A percentile compares a stretch with the other conserved stretches of the same genome.
phyloP scores from a whole-genome alignment of 2,113 vertebrate genomes.

The Trematomus loennbergii region DNA sequence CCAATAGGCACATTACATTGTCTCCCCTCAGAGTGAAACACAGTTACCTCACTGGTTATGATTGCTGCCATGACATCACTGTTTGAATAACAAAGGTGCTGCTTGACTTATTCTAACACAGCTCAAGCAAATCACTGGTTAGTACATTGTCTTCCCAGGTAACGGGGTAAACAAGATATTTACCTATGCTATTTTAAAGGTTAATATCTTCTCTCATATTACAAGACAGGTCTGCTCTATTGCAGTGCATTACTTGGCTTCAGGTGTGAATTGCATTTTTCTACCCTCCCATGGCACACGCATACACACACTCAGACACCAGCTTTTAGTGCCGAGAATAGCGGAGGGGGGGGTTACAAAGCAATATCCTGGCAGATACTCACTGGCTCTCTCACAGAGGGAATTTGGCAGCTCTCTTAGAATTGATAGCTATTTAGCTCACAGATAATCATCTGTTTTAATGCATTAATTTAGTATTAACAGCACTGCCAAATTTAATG shows the following conservation, averaged over 20 bases:
- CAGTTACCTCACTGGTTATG: constrained; percentile 76
- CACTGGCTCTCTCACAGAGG: constrained; percentile 75
- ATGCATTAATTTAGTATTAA: constrained; percentile 87
- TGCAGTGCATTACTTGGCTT: constrained; percentile 37
- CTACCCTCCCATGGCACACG: constrained; percentile 18
- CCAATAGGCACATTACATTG: constrained; percentile 66
- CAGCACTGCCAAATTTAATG: constrained; percentile 84
- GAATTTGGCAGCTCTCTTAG: constrained; percentile 82
- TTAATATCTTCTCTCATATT: constrained; percentile 17
- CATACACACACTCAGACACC: constrained; percentile 32
- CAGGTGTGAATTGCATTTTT: constrained; percentile 47
- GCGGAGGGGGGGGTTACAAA: constrained; percentile 75
- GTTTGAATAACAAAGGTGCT: constrained; percentile 67
- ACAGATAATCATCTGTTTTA: constrained; percentile 84
- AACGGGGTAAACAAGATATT: constrained; percentile 22
- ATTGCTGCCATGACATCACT: constrained; percentile 77
- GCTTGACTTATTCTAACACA: constrained; percentile 63
- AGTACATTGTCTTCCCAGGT: constrained; percentile 22
- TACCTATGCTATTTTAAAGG: constrained; percentile 32
- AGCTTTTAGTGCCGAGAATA: constrained; percentile 80
- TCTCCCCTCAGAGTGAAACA: constrained; percentile 70
- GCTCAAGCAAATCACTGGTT: constrained; percentile 37
- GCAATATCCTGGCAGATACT: constrained; percentile 82
- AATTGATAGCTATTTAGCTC: constrained; percentile 86
- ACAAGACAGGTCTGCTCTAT: constrained; percentile 13